Evolutionary conservation across 2,888 invertebrate genomes (phyloP).

Genomic region (Opisthograptis luteolata): DNA sequence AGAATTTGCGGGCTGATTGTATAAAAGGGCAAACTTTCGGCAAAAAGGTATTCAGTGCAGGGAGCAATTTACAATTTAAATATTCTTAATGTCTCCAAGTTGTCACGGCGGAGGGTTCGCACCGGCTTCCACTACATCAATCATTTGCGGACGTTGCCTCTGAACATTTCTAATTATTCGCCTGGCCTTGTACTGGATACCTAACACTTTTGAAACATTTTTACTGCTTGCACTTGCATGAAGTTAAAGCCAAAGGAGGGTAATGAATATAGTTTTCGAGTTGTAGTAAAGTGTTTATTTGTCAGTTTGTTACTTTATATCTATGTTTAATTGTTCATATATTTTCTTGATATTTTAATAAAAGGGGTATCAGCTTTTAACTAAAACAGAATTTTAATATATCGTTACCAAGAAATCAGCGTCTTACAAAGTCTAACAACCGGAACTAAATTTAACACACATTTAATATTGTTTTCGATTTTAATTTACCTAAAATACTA

Average conservation of each 20-base stretch:
- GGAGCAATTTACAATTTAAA: slow-evolving; percentile 83
- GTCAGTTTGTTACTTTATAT: background rate
- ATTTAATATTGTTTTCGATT: no score
- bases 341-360: no score
- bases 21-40: slow-evolving; percentile 68
- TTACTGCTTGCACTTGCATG: slow-evolving; percentile 3
- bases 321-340: no score
- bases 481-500: no score
- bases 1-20: slow-evolving; percentile 49
- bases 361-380: no score
- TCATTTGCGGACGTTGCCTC: slow-evolving; percentile 80
- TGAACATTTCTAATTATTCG: slow-evolving; percentile 83
- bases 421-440: no score
- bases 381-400: no score
- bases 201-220: slow-evolving; percentile 44
- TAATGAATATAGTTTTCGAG: no score
- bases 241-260: no score
- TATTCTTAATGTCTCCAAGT: slow-evolving; percentile 83
- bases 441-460: no score
- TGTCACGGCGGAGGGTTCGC: slow-evolving; percentile 60
- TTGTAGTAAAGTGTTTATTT: no score
- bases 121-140: slow-evolving; percentile 82
- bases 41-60: slow-evolving; percentile 83
- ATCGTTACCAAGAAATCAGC: no score
- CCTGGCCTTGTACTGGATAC: slow-evolving; percentile 62